Percentiles rank a stretch among this genome's conserved stretches.
These are phyloP conservation scores for Tolmerus cingulatus DNA, from an alignment of 2,888 invertebrate species.

Conservation along the genomic window DNA sequence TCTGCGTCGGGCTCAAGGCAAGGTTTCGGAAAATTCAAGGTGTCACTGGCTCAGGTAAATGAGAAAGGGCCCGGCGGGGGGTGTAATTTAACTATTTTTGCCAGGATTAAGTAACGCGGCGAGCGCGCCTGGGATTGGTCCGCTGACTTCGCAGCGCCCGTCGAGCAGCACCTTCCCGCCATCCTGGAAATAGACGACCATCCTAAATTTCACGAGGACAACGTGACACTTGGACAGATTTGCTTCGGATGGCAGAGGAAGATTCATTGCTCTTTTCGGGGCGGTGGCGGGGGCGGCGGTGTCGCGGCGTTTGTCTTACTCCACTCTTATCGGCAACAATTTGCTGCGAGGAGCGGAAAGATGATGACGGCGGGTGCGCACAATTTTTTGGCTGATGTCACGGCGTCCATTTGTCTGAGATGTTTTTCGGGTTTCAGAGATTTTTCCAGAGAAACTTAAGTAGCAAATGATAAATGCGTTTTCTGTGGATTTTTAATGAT, in stretches of 20 bases:
- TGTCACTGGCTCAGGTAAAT: background rate
- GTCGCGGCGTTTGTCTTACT: background rate
- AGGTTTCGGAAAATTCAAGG: background rate
- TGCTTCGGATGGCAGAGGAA: background rate
- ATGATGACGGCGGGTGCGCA: background rate
- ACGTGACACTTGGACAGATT: background rate
- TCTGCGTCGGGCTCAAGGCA: background rate
- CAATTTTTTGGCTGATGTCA: background rate
- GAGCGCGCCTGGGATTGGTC: background rate
- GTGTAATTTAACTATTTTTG: background rate
- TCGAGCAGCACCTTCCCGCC: background rate
- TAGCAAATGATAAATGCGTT: conserved; percentile 12
- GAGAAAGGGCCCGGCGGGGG: background rate
- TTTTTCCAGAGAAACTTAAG: conserved; percentile 1
- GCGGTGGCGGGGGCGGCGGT: background rate
- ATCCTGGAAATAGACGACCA: background rate
- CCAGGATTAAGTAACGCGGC: background rate
- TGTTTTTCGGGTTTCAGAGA: conserved; percentile 8
- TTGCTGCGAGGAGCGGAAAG: background rate
- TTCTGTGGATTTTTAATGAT: conserved; percentile 16
- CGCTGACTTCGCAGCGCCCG: background rate
- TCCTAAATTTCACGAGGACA: background rate
- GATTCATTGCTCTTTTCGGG: conserved; percentile 8
- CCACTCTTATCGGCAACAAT: background rate
- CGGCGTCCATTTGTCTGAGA: conserved; percentile 26